Percentiles rank a stretch among this genome's conserved stretches.
These are phyloP conservation scores for Sporophila hypoxantha DNA, from an alignment of 2,113 vertebrate genomes.

Conservation along the genomic window DNA sequence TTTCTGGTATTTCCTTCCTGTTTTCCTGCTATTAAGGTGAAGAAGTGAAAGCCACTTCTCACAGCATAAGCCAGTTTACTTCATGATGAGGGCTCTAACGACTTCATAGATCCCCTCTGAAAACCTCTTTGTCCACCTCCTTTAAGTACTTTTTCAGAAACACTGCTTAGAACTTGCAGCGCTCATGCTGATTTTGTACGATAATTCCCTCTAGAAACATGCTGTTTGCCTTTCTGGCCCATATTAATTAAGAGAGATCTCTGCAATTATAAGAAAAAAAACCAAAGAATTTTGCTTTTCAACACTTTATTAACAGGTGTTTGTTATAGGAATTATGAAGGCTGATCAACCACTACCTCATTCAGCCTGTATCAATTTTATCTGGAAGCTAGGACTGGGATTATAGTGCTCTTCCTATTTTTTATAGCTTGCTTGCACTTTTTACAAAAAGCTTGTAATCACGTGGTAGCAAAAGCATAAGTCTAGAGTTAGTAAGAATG, in stretches of 20 bases:
- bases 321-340: neutral
- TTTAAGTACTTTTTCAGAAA: neutral
- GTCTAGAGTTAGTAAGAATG: neutral
- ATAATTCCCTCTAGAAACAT: neutral
- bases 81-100: neutral
- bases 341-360: rapidly evolving
- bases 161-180: neutral
- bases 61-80: neutral
- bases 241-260: neutral
- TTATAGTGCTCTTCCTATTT: neutral
- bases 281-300: neutral
- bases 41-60: neutral
- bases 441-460: neutral
- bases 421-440: neutral
- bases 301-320: neutral
- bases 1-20: neutral
- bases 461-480: neutral
- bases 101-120: neutral
- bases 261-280: neutral
- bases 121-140: neutral
- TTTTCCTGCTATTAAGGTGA: neutral
- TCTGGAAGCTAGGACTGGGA: neutral
- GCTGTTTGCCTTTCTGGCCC: neutral
- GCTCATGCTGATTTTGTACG: neutral
- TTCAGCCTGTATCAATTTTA: neutral